A percentile compares a stretch with the other conserved stretches of the same genome.
Evolutionary conservation across 2,797 vertebrate species (phyloP).

Genomic region (Myotis myotis): DNA sequence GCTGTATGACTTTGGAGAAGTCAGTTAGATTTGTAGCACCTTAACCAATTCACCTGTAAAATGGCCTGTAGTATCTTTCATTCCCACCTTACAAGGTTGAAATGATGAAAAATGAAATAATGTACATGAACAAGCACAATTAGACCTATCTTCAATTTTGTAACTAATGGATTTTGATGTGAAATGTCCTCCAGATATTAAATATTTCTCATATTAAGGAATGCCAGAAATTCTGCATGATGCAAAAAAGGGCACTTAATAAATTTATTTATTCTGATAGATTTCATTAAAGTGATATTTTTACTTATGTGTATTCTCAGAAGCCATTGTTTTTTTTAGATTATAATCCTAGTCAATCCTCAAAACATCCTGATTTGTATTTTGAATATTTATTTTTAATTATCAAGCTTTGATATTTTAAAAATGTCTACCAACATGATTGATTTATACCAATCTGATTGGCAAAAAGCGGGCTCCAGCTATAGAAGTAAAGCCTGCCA

Average conservation of each 20-base stretch:
- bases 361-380: background rate
- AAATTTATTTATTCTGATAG: background rate
- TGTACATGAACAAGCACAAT: background rate
- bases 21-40: background rate
- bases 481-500: background rate
- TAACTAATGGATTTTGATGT: background rate
- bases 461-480: background rate
- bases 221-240: background rate
- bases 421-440: background rate
- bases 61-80: background rate
- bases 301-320: background rate
- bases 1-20: background rate
- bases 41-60: background rate
- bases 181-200: background rate
- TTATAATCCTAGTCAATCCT: background rate
- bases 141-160: background rate
- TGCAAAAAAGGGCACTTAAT: background rate
- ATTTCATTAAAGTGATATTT: background rate
- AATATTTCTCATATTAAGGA: background rate
- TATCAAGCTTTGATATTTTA: background rate
- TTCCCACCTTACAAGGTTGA: background rate
- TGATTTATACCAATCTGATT: conserved; percentile 6
- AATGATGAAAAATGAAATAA: conserved; percentile 3
- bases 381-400: background rate
- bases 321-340: background rate